Percentiles rank a stretch among this genome's conserved stretches.
These are phyloP conservation scores for Ectropis grisescens DNA, from an alignment of 1,140 invertebrate genomes.

Conservation along the genomic window DNA sequence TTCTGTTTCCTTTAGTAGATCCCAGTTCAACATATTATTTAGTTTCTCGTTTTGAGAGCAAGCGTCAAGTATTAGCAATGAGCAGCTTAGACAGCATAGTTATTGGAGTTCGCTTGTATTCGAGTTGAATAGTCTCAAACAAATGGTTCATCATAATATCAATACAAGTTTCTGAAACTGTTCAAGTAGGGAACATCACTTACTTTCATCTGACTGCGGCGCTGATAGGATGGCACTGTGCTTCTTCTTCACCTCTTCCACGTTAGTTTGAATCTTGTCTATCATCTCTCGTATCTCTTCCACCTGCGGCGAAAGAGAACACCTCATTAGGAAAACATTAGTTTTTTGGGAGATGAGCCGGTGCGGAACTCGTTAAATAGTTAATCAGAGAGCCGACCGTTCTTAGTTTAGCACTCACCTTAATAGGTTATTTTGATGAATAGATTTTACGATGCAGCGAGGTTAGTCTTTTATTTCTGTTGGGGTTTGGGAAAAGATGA, in stretches of 20 bases:
- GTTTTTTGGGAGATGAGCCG: neutral
- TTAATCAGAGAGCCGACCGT: neutral
- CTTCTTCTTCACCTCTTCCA: constrained; percentile 99
- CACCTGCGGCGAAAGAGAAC: constrained; percentile 80
- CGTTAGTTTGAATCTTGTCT: constrained; percentile 98
- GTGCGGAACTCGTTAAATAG: neutral
- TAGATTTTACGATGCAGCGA: no score
- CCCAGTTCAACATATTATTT: no score
- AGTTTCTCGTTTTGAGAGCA: no score
- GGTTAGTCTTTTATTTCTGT: no score
- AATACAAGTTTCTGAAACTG: no score
- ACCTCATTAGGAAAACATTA: constrained; percentile 6
- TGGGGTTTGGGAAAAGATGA: no score
- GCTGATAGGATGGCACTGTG: constrained; percentile 98
- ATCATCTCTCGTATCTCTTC: constrained; percentile 99
- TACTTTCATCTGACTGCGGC: constrained; percentile 98
- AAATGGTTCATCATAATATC: no score
- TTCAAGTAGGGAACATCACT: constrained; percentile 63
- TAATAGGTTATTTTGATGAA: neutral
- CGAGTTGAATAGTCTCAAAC: no score
- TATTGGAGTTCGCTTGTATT: no score
- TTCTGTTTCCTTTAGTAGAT: no score
- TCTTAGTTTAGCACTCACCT: neutral
- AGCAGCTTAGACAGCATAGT: no score
- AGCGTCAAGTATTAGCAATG: no score